phyloP scores from a whole-genome alignment of 2,888 invertebrate species.

The Eueremaeus valkanovi region DNA sequence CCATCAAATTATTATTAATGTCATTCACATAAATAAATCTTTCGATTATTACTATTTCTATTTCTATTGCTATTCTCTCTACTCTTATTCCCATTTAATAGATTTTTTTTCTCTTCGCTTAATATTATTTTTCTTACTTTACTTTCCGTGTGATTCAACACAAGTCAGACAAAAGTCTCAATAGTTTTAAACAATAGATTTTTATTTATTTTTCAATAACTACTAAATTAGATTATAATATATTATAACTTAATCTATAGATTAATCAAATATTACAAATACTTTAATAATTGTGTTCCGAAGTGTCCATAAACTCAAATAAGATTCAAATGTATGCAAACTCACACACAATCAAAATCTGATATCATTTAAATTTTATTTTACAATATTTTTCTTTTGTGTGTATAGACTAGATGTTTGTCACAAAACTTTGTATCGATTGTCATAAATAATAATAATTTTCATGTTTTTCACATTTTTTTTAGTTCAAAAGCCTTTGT shows the following conservation, averaged over 20 bases:
- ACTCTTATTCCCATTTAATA: not conserved
- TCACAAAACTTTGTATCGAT: not conserved
- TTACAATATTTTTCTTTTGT: not conserved
- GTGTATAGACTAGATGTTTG: not conserved
- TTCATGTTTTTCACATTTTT: not conserved
- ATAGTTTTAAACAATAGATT: not conserved
- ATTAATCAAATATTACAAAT: not conserved
- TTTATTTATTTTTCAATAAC: not conserved
- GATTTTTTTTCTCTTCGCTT: not conserved
- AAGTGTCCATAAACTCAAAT: no score
- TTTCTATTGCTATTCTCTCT: not conserved
- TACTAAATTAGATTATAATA: not conserved
- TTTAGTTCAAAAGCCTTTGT: not conserved
- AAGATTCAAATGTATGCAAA: not conserved
- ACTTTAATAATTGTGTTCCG: no score
- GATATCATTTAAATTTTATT: not conserved
- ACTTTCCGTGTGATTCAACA: not conserved
- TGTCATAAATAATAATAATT: not conserved
- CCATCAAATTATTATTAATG: slow-evolving; percentile 29
- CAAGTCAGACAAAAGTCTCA: slow-evolving; percentile 12
- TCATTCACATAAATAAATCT: slow-evolving; percentile 14
- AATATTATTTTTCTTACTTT: not conserved
- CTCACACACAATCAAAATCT: not conserved
- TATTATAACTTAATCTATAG: not conserved
- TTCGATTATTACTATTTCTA: slow-evolving; percentile 1